Base-by-base conservation (phyloP, 2,797 vertebrate genomes). In the Acomys russatus region DNA sequence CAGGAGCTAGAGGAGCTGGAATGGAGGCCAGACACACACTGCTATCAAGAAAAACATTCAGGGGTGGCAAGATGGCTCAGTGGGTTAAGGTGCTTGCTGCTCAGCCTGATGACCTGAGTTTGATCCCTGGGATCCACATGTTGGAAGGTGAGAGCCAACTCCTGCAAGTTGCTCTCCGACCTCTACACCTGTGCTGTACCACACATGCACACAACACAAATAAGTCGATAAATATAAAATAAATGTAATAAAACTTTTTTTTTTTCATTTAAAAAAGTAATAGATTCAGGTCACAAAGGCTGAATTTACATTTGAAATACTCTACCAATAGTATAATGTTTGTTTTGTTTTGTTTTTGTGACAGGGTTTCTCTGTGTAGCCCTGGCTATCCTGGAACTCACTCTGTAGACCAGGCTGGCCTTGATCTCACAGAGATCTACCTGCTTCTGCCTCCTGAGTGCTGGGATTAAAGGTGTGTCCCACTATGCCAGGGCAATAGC, bases 251-350 rank as follows among this genome's bases (percentile, higher is more conserved):
- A 54, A n/a, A 68, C 9, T 18, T n/a, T 84, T 59, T n/a, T 59
- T n/a, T 44, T 44, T 44, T 44, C 3, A 44, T 44, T 44, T 44
- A 44, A 44, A 44, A 44, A 44, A 92, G 59, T 77, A 64, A 77
- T 38, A 87, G 85, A 92, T 38, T 94, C 70, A 73, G 25, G 70
- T 11, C 56, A 90, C 56, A 76, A 89, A 89, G 92, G 35, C 25
- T 63, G 49, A 88, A 83, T 92, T 83, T 68, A 83, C 59, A 30
- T 74, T 93, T 93, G 61, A 96, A 95, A 89, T 70, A 74, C 0
- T 54, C 59, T 56, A 82, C 30, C 12, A 77, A 1, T 30, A 80
- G 12, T 49, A 76, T 77, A 44, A 44, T 49, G 23, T 76, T 49
- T 28, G 23, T 76, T 76, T 49, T 76, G 25, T 66, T 49, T 84